phyloP scores from a whole-genome alignment of 2,797 vertebrate genomes.

The Phrynocephalus guinanensis region DNA sequence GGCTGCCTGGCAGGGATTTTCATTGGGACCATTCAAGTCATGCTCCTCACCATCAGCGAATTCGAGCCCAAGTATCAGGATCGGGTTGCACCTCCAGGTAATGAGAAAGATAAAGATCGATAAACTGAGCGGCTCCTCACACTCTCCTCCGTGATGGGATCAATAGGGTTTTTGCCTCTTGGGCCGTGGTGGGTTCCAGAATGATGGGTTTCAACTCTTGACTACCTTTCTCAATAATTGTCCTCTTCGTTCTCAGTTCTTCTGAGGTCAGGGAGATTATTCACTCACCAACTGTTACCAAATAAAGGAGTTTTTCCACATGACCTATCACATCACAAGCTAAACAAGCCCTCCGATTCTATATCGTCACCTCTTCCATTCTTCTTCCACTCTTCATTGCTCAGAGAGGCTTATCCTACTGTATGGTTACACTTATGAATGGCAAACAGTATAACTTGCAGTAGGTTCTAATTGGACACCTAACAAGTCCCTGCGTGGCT shows the following conservation, averaged over 20 bases:
- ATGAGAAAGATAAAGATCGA: slow-evolving; percentile 35
- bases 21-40: slow-evolving; percentile 95
- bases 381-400: background rate
- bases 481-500: too few relatives aligned
- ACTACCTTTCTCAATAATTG: background rate
- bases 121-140: slow-evolving; percentile 15
- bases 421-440: background rate
- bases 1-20: slow-evolving; percentile 98
- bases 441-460: too few relatives aligned
- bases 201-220: background rate
- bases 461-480: too few relatives aligned
- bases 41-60: slow-evolving; percentile 92
- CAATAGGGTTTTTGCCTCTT: background rate
- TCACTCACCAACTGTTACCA: slow-evolving; percentile 40
- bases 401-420: background rate
- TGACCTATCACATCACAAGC: background rate
- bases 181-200: background rate
- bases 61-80: slow-evolving; percentile 97
- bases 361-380: background rate
- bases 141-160: background rate
- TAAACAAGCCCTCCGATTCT: background rate
- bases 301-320: slow-evolving; percentile 41
- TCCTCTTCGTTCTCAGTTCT: background rate
- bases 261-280: background rate
- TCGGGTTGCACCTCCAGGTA: slow-evolving; percentile 99